Evolutionary conservation across 2,113 vertebrate genomes (phyloP), one percentile per base, ranked within the genome.

Genomic region (Tragulus kanchil): DNA sequence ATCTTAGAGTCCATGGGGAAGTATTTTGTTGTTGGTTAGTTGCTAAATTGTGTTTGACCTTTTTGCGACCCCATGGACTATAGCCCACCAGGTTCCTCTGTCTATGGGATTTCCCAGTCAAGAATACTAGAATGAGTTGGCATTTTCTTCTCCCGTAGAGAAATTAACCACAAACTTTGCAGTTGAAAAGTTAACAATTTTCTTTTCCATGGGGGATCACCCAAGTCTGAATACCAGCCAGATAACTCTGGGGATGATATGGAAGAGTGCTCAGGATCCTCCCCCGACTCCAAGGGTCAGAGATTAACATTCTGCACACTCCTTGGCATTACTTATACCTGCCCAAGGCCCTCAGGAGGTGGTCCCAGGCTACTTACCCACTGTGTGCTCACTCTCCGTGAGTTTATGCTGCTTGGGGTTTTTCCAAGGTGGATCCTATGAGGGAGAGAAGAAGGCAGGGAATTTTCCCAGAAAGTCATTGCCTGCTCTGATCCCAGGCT

Each of bases 301-400:
- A 93, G 36, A 17, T 28, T 14, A 42, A 48, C 13, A 36, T 25
- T 6, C 7, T 23, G 28, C 15, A 11, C 12, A 2, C 4, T 7
- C 25, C 28, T 4, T 1, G 1, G 14, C 67, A 42, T 19, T 36
- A 25, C 31, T 23, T 54, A 48, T 26, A 48, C 36, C 48, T 42
- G 56, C 4, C 61, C 7, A 16, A 52, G 14, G 8, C 25, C 19
- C 6, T 28, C 31, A 58, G 85, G 54, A 89, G 75, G 36, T 2
- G 16, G 31, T 77, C 42, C 56, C 56, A n/a, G 45, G 42, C n/a
- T 83, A 95, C 97, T 95, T 94, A 98, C 97, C 95, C 50, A 89
- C 96, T 15, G 83, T 89, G 36, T 59, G 91, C 23, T 78, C 83
- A 0, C 26, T 59, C 1, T 1, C 8, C 16, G 1, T 28, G 1